Base-by-base conservation (phyloP, 2,888 invertebrate species). In the Harpalus rubripes region DNA sequence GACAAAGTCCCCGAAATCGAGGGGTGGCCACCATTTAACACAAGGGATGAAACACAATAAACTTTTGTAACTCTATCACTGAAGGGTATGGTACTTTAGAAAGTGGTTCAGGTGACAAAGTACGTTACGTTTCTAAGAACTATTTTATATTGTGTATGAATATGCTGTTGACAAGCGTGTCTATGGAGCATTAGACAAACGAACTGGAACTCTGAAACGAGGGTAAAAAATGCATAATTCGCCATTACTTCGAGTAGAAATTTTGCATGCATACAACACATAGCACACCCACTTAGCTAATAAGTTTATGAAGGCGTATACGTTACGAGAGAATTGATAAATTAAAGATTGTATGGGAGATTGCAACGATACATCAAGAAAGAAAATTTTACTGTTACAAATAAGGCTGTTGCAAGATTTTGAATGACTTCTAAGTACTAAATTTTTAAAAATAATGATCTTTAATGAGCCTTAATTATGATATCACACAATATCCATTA, bases 141-240 rank as follows among this genome's bases (percentile, higher is more conserved):
- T 52, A 52, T 52, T 52, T 12, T 10, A 12, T 10, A 52, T 59
- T n/a, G n/a, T 15, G 16, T 59, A 15, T 59, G 18, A 8, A 59
- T 52, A 12, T 8, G 72, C 41, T 74, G 72, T 74, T 74, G 44
- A 74, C 72, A 74, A 74, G 72, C 72, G 44, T 74, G 41, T 74
- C 72, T 44, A 74, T 44, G 44, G 18, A 8, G 44, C n/a, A 74
- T 74, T 74, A 74, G 16, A 15, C 41, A 74, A 74, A 74, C 44
- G 72, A 74, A 74, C 41, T 74, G 72, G 15, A 74, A 74, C 72
- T 74, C 44, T 18, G 26, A 74, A 74, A 74, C 41, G 72, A 74
- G 72, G 72, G 72, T 52, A 44, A 74, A 72, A 74, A 74, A 74
- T 74, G 44, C 44, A 52, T 52, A 52, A 52, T 52, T 52, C 44